phyloP scores from a whole-genome alignment of 2,888 invertebrate species.

The Andrena marginata region DNA sequence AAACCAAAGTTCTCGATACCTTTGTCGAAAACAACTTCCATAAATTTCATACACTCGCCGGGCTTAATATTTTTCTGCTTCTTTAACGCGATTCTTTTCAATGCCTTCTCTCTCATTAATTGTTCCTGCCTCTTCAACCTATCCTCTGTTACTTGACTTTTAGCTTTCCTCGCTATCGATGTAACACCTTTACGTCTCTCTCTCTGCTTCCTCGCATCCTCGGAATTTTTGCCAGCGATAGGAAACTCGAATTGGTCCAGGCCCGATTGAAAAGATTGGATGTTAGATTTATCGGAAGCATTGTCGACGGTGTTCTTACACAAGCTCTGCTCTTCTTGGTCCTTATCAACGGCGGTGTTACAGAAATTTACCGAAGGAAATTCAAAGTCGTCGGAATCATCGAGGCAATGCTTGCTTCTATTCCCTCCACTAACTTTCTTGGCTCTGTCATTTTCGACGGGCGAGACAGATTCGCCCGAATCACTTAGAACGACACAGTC shows the following conservation, averaged over 20 bases:
- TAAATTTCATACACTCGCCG: conserved; percentile 78
- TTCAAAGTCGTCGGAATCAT: conserved; percentile 44
- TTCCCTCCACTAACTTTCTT: neutral
- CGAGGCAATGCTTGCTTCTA: neutral
- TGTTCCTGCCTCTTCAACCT: conserved; percentile 54
- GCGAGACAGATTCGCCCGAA: conserved; percentile 58
- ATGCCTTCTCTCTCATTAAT: conserved; percentile 67
- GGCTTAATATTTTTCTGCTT: conserved; percentile 74
- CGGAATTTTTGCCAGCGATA: neutral
- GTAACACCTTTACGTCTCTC: conserved; percentile 16
- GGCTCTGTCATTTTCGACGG: neutral
- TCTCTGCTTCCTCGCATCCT: conserved; percentile 2
- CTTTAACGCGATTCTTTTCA: conserved; percentile 69
- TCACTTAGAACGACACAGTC: conserved; percentile 64
- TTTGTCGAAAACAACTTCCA: conserved; percentile 76
- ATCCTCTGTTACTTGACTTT: conserved; percentile 44
- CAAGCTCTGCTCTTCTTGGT: neutral
- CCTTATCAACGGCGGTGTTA: neutral
- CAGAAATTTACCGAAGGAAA: conserved; percentile 67
- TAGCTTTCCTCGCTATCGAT: conserved; percentile 40
- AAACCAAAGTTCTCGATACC: conserved; percentile 63
- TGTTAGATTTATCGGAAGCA: neutral
- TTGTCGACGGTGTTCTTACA: neutral
- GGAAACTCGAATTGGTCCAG: neutral
- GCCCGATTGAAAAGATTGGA: no score